These are phyloP conservation scores for Synergus japonicus DNA, from an alignment of 2,888 invertebrate genomes.

Conservation along the genomic window DNA sequence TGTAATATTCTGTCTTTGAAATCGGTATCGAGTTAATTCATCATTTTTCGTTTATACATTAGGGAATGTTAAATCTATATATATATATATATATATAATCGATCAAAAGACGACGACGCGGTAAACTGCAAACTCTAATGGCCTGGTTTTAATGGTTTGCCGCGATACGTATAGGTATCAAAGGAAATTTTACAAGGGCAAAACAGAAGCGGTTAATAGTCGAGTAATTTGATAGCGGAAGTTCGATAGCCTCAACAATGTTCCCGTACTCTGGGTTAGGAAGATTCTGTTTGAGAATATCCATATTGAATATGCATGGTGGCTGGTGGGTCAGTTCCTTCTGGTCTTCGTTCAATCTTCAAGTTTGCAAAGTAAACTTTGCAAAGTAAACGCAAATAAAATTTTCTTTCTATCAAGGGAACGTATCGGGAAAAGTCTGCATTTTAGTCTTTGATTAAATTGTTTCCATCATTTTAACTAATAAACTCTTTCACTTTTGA, in stretches of 20 bases:
- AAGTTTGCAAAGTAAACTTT: background rate
- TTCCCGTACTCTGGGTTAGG: background rate
- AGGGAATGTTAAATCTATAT: too few species aligned
- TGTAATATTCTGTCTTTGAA: too few species aligned
- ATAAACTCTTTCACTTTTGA: too few species aligned
- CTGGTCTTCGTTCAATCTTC: background rate
- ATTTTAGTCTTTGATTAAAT: too few species aligned
- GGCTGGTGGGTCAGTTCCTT: background rate
- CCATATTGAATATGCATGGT: conserved; percentile 7
- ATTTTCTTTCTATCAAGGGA: too few species aligned
- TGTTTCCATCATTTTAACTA: too few species aligned
- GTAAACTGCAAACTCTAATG: conserved; percentile 20
- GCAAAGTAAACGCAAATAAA: too few species aligned
- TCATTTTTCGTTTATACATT: too few species aligned
- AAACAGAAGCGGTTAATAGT: conserved; percentile 37
- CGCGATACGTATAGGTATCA: conserved; percentile 34
- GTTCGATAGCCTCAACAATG: conserved; percentile 12
- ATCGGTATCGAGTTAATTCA: too few species aligned
- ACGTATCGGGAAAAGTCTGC: too few species aligned
- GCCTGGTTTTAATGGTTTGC: background rate
- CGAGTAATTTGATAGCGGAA: conserved; percentile 34
- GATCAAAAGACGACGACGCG: conserved; percentile 20
- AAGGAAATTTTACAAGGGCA: conserved; percentile 29
- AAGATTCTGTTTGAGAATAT: conserved; percentile 28
- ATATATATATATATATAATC: background rate